Evolutionary conservation across 2,888 invertebrate genomes (phyloP), one percentile per base, ranked within the genome.

Genomic region (Euzetes globulus): DNA sequence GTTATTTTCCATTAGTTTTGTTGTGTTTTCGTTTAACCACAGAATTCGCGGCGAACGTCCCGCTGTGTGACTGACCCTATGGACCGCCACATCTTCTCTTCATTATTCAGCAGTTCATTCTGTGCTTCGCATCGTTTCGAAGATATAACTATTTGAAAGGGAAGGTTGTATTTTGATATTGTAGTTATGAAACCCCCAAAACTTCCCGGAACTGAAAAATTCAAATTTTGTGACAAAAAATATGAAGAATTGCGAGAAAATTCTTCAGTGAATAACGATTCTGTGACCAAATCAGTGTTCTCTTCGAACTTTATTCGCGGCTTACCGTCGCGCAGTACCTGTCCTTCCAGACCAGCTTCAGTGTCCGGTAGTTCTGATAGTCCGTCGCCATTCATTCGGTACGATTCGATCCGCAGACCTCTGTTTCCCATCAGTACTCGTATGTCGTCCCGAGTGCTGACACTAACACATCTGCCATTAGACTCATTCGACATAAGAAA

Each of bases 401-500:
- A 45, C 25, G 77, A 77, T 13, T 73, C 75, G 11, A 76, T 63
- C 47, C 72, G 76, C 25, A 65, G 74, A 52, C 74, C 77, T n/a
- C 47, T 77, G 4, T 68, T 77, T 13, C 77, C 77, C 17, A 77
- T 77, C 52, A 77, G 77, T 22, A 75, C 76, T 37, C 76, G 74
- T 27, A 77, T 77, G 73, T 76, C 77, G 5, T 77, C 77, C 9
- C 60, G 77, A 52, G 76, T 77, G 72, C 60, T 77, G 17, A 77
- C 41, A 17, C 52, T 52, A 52, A 45, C 71, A 15, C 47, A 71
- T 47, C 17, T 71, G 29, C 71, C 71, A 13, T 45, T 71, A 5
- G 29, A 71, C 6, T 71, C 71, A 27, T 45, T 71, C n/a, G 47
- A 71, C 22, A 19, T 3, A 85, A 85, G 63, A 37, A 4, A 17